These are phyloP conservation scores for Sinohyriopsis cumingii DNA, from an alignment of 2,888 invertebrate genomes.

Conservation along the genomic window DNA sequence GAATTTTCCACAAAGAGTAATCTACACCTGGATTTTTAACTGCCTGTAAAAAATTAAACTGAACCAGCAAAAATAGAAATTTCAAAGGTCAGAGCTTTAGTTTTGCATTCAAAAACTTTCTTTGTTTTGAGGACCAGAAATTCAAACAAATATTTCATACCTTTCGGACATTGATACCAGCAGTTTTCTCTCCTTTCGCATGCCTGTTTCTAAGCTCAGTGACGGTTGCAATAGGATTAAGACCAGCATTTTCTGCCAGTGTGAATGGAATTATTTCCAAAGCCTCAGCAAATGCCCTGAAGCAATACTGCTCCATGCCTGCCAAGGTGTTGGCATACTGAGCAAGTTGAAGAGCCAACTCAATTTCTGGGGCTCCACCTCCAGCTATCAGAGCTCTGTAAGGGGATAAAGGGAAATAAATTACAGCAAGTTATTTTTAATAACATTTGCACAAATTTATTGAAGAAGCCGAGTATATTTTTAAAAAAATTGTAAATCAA, in stretches of 20 bases:
- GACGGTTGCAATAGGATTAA: conserved; percentile 95
- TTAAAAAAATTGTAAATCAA: background rate
- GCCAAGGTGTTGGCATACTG: conserved; percentile 86
- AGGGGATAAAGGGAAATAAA: conserved; percentile 5
- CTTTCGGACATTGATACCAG: conserved; percentile 95
- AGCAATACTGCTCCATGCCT: conserved; percentile 96
- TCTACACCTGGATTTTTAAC: no score
- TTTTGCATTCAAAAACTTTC: no score
- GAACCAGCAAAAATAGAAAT: no score
- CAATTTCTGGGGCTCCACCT: conserved; percentile 98
- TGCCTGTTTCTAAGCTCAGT: conserved; percentile 96
- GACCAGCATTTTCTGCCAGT: conserved; percentile 91
- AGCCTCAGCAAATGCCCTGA: conserved; percentile 95
- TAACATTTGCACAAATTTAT: background rate
- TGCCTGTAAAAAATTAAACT: no score
- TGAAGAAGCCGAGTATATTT: background rate
- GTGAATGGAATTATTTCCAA: conserved; percentile 94
- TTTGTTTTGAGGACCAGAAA: no score
- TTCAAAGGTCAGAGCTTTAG: no score
- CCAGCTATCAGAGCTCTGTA: conserved; percentile 89
- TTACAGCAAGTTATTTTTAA: background rate
- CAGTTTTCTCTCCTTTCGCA: conserved; percentile 86
- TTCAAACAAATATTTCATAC: conserved; percentile 53
- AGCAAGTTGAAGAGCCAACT: conserved; percentile 88
- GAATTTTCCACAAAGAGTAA: no score